phyloP scores from a whole-genome alignment of 2,797 vertebrate genomes.

The Cephalopachus bancanus region DNA sequence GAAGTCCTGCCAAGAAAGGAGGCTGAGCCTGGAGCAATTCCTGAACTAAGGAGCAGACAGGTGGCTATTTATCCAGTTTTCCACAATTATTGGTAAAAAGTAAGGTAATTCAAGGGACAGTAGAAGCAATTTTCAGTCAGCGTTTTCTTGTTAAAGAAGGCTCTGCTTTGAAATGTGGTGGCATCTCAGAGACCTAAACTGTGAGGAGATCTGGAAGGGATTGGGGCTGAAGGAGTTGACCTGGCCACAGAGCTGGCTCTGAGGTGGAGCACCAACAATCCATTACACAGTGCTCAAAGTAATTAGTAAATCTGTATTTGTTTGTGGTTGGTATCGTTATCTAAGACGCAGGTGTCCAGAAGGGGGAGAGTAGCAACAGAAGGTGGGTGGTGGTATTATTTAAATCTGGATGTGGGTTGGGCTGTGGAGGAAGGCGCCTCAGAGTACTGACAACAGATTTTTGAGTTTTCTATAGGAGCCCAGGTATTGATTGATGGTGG shows the following conservation, averaged over 20 bases:
- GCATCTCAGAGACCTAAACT: neutral
- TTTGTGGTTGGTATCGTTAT: neutral
- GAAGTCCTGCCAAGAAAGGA: neutral
- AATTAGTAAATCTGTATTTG: neutral
- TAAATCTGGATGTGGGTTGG: neutral
- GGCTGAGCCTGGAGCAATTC: neutral
- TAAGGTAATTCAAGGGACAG: slow-evolving; percentile 67
- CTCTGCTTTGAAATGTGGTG: slow-evolving; percentile 33
- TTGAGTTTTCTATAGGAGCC: neutral
- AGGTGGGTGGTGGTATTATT: neutral
- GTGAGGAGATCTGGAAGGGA: neutral
- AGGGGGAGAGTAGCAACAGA: neutral
- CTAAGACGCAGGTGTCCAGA: neutral
- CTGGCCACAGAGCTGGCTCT: neutral
- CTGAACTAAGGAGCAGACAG: neutral
- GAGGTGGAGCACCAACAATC: neutral
- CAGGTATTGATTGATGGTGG: neutral
- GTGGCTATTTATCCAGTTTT: neutral
- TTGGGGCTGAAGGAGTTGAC: neutral
- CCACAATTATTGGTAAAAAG: slow-evolving; percentile 37
- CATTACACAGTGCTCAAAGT: neutral
- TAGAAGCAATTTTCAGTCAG: slow-evolving; percentile 15
- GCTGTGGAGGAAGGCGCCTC: neutral
- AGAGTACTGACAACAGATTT: neutral
- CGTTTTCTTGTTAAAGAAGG: slow-evolving; percentile 42